These are phyloP conservation scores for Apotomis capreana DNA, from an alignment of 2,888 invertebrate species.

Conservation along the genomic window DNA sequence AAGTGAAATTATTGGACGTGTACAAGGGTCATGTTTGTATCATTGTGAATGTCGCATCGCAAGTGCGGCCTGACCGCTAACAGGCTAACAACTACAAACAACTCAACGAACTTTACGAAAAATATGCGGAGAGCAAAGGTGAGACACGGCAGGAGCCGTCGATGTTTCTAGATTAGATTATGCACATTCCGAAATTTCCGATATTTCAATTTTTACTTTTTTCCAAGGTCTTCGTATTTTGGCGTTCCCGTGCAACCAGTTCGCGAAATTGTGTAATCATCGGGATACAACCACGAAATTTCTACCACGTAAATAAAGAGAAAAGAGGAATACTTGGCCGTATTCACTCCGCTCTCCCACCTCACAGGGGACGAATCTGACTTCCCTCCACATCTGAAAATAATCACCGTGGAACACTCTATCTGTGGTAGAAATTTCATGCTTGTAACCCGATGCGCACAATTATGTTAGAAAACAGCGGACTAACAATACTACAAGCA, in stretches of 20 bases:
- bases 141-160: constrained; percentile 27
- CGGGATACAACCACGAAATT: no score
- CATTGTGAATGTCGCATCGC: constrained; percentile 94
- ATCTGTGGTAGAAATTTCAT: no score
- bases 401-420: no score
- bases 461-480: no score
- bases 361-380: no score
- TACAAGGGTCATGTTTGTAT: constrained; percentile 92
- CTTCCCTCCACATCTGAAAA: no score
- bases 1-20: constrained; percentile 89
- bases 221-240: constrained; percentile 88
- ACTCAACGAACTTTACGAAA: constrained; percentile 88
- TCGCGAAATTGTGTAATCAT: no score
- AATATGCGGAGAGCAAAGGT: constrained; percentile 87
- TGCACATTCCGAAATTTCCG: background rate
- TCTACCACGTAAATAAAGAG: no score
- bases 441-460: no score
- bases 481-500: no score
- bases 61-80: constrained; percentile 92
- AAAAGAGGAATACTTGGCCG: no score
- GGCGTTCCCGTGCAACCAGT: constrained; percentile 95
- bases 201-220: background rate
- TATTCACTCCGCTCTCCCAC: no score
- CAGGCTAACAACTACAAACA: constrained; percentile 93
- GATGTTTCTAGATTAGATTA: constrained; percentile 3